These are phyloP conservation scores for Pithys albifrons DNA, from an alignment of 2,113 vertebrate species.

Conservation along the genomic window DNA sequence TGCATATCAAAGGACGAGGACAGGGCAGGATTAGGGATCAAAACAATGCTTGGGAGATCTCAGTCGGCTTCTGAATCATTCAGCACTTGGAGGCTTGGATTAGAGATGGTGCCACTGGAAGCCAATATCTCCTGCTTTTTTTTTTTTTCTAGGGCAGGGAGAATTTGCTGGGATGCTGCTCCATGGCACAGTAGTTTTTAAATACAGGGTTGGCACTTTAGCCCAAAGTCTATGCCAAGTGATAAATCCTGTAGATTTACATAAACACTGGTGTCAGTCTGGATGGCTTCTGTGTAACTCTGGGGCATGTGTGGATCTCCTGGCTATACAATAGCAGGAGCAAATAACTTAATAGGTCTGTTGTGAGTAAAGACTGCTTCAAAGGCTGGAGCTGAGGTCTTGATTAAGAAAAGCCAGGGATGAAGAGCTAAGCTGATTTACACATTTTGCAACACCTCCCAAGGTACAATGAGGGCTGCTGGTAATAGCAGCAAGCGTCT, in stretches of 20 bases:
- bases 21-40: constrained; percentile 12
- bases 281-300: constrained; percentile 46
- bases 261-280: constrained; percentile 41
- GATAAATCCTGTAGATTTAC: constrained; percentile 46
- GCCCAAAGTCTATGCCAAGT: not conserved
- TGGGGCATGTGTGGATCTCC: constrained; percentile 58
- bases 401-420: constrained; percentile 51
- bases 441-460: constrained; percentile 53
- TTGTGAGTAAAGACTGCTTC: constrained; percentile 60
- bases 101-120: constrained; percentile 36
- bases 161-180: not conserved
- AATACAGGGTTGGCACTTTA: constrained; percentile 1
- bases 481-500: constrained; percentile 46
- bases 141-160: not conserved
- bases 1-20: constrained; percentile 23
- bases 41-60: constrained; percentile 1
- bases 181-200: not conserved
- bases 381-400: constrained; percentile 35
- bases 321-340: constrained; percentile 52
- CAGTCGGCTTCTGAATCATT: constrained; percentile 39
- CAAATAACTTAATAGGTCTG: constrained; percentile 64
- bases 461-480: constrained; percentile 3
- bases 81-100: not conserved
- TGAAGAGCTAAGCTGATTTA: constrained; percentile 50
- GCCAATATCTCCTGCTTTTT: not conserved